Conservation (phyloP, 2,113 vertebrate species). For the Grammomys dolichurus region DNA sequence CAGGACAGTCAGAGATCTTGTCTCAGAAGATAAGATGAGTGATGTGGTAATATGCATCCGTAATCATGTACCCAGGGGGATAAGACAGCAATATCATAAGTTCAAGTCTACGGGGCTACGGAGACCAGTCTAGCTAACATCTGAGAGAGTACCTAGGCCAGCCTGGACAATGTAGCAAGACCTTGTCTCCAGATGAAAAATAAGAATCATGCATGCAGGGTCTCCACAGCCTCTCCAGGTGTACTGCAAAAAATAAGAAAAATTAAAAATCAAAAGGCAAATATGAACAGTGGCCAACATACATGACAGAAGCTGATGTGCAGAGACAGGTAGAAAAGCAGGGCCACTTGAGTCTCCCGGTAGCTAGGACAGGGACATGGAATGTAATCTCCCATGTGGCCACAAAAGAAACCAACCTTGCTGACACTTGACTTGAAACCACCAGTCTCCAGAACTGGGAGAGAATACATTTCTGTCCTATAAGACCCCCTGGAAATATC, state of each 20-base stretch:
- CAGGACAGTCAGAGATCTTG: background rate
- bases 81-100: no score
- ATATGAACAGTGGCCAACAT: background rate
- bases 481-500: no score
- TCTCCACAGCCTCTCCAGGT: background rate
- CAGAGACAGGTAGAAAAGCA: background rate
- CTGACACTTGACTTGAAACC: background rate
- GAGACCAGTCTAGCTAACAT: no score
- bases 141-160: background rate
- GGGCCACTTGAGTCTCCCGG: background rate
- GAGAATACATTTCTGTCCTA: rapidly evolving
- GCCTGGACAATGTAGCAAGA: no score
- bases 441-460: background rate
- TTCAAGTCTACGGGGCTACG: background rate
- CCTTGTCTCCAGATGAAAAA: background rate
- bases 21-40: background rate
- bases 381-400: background rate
- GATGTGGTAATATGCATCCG: background rate
- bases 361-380: background rate
- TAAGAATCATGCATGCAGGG: background rate
- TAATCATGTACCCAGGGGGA: background rate
- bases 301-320: no score
- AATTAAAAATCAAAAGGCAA: background rate
- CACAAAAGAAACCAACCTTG: background rate
- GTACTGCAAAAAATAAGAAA: background rate